Evolutionary conservation across 2,888 invertebrate species (phyloP), one percentile per base, ranked within the genome.

Genomic region (Serrognathus titanus): DNA sequence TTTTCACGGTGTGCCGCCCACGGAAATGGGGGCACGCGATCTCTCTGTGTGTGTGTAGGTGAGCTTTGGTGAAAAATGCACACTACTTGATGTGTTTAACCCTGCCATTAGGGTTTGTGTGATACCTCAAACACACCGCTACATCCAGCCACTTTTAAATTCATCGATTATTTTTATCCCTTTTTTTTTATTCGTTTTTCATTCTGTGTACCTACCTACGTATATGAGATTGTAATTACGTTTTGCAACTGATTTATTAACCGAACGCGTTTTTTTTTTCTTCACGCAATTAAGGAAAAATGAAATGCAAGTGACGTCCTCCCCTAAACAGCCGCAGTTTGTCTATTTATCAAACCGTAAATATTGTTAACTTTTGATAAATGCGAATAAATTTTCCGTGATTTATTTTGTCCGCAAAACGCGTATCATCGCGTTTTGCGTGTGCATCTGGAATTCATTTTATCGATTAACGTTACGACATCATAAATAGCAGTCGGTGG

Each of bases 61-160:
- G 65, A 60, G 64, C 71, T 69, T 68, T 67, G 71, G 71, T 75
- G 74, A 76, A 77, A 76, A 77, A 76, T 76, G 74, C 74, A 73
- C 75, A 74, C 71, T 74, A 75, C 75, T 76, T 75, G 75, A 76
- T 77, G 76, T 75, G 75, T 76, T 75, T 75, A 75, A 76, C 75
- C 75, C 71, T 68, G 70, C 74, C 75, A 75, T 75, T 76, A 74
- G 74, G 76, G 75, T 75, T 76, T 74, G 75, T 73, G 76, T 75
- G 73, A 70, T 74, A 75, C 75, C 76, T 75, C 76, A 75, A 75
- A 74, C 74, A 74, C 68, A 72, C 75, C 75, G 67, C 74, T 66
- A 66, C 65, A 64, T 67, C 65, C 68, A 63, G 65, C 66, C 66
- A 66, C 66, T 66, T 69, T 69, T 68, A 67, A 65, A 69, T 67